Evolutionary conservation across 2,888 invertebrate species (phyloP), one percentile per base, ranked within the genome.

Genomic region (Campoplex capitator): DNA sequence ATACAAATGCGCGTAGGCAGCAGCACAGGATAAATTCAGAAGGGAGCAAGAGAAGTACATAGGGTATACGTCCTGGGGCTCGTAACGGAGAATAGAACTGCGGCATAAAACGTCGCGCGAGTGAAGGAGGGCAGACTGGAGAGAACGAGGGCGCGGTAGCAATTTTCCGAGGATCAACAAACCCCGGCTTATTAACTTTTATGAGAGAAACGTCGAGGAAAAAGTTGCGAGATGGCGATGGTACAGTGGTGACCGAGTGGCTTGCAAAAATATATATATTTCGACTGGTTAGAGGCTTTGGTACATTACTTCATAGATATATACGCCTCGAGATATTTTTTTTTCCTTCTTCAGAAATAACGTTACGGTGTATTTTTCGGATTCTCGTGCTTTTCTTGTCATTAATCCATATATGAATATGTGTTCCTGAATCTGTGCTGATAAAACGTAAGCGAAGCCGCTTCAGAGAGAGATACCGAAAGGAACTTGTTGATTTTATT

Each of bases 181-280:
- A 92, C 91, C 91, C 89, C 88, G 91, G 92, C 92, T 93, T 93
- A 93, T 93, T 93, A 93, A 93, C 92, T 93, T 93, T 93, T 93
- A 93, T 91, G 93, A 92, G 90, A 86, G 89, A 88, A 87, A 89
- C 84, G 90, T 89, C 89, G 88, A 87, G 87, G 83, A 90, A 90
- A 89, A 90, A 89, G 89, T 89, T 88, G 88, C 89, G 88, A 87
- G 88, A 89, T 74, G 88, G 85, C 86, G 82, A 84, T 87, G 87
- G 67, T 67, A 80, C 75, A 28, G 56, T 51, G 75, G 71, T 75
- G 56, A 78, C 75, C 74, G 85, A 88, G 88, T 84, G 86, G 70
- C 88, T 86, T 65, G 80, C 79, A 84, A 86, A 88, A 88, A 87
- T 88, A 88, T 88, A 83, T 80, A 79, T 85, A 83, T 78, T 86